phyloP scores from a whole-genome alignment of 2,888 invertebrate species.

The Drosophila monieri region DNA sequence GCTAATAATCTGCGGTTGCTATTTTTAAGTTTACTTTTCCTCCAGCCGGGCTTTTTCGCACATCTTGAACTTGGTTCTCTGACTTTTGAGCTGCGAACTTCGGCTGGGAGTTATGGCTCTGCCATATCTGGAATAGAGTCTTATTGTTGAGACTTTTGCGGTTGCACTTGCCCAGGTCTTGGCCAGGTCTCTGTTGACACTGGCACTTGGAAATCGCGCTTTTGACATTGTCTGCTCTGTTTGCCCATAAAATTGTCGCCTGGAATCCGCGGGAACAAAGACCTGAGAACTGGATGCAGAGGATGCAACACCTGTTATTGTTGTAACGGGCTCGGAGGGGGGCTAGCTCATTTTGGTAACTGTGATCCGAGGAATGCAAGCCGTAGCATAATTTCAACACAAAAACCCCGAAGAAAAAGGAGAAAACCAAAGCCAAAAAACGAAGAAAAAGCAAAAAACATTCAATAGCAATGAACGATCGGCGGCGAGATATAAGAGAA shows the following conservation, averaged over 20 bases:
- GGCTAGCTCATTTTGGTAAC: conserved; percentile 23
- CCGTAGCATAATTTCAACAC: conserved; percentile 74
- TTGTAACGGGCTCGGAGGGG: conserved; percentile 50
- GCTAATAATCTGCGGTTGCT: conserved; percentile 22
- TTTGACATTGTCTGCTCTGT: conserved; percentile 49
- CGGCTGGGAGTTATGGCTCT: neutral
- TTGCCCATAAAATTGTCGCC: conserved; percentile 61
- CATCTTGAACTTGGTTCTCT: conserved; percentile 14
- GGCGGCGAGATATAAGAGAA: conserved; percentile 72
- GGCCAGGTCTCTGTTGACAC: conserved; percentile 46
- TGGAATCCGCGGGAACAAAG: conserved; percentile 14
- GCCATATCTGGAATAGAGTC: neutral
- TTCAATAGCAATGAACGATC: conserved; percentile 57
- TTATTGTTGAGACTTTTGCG: conserved; percentile 10
- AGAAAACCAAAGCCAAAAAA: conserved; percentile 21
- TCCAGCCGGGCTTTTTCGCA: conserved; percentile 22
- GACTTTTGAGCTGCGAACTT: conserved; percentile 7
- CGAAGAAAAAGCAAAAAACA: conserved; percentile 33
- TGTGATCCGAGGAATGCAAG: conserved; percentile 57
- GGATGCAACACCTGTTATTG: neutral
- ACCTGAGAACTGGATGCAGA: neutral
- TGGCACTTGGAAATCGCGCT: conserved; percentile 51
- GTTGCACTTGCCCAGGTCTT: conserved; percentile 27
- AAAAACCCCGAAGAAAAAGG: conserved; percentile 14
- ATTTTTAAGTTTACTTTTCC: neutral